Conservation (phyloP, 2,888 invertebrate species). For the Aleiodes testaceus region DNA sequence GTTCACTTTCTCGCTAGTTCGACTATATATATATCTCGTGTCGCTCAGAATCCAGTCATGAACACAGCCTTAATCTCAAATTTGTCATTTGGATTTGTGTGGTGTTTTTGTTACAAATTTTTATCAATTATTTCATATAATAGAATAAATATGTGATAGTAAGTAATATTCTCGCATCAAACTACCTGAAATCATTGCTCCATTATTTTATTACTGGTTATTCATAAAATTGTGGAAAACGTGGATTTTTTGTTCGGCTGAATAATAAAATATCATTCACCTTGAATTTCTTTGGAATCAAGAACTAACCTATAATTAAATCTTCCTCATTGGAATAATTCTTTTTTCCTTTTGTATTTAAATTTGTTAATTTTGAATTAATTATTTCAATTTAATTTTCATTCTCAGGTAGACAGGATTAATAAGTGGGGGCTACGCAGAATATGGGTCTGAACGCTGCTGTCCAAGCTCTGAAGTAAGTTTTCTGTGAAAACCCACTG, state of each 20-base stretch:
- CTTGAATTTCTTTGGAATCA: not conserved
- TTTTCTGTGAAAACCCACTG: conserved; percentile 45
- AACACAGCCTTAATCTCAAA: not conserved
- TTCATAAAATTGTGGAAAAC: no score
- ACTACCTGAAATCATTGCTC: not conserved
- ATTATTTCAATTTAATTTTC: not conserved
- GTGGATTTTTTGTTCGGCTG: not conserved
- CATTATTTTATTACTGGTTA: not conserved
- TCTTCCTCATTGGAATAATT: not conserved
- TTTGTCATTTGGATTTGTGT: conserved; percentile 30
- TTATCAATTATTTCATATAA: conserved; percentile 8
- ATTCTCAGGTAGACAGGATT: not conserved
- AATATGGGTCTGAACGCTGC: conserved; percentile 76
- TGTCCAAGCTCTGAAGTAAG: conserved; percentile 83
- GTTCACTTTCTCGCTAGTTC: no score
- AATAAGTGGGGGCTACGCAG: conserved; percentile 22
- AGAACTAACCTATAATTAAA: not conserved
- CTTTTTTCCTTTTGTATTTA: not conserved
- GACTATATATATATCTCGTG: not conserved
- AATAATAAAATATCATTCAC: not conserved
- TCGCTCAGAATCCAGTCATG: not conserved
- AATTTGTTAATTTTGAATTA: not conserved
- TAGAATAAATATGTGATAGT: conserved; percentile 29
- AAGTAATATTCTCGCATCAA: not conserved
- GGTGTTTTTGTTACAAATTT: conserved; percentile 13